Conservation (phyloP, 2,797 vertebrate genomes). For the Megaceryle alcyon region DNA sequence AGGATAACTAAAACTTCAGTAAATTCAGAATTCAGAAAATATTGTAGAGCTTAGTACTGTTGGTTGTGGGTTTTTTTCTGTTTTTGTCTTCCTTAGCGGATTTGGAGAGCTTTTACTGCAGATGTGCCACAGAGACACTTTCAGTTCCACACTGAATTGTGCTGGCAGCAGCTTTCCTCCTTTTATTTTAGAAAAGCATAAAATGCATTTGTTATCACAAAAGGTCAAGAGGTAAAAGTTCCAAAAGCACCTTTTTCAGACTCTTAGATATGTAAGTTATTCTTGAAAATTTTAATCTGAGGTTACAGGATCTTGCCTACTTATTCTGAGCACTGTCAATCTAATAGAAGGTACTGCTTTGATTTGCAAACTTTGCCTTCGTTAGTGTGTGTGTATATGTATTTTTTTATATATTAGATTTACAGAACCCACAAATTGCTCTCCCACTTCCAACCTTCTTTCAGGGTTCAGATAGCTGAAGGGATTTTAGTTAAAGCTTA, state of each 20-base stretch:
- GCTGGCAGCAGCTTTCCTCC: neutral
- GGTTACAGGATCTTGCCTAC: neutral
- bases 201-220: conserved; percentile 11
- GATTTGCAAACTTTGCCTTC: neutral
- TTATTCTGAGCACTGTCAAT: neutral
- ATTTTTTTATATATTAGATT: neutral
- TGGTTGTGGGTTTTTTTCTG: too few species aligned
- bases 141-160: neutral
- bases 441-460: neutral
- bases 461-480: neutral
- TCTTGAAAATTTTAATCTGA: conserved; percentile 12
- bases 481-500: neutral
- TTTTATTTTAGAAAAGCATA: conserved; percentile 17
- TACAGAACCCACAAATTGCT: neutral
- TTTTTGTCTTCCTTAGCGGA: neutral
- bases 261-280: neutral
- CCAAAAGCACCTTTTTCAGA: neutral
- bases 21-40: neutral
- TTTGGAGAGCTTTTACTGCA: neutral
- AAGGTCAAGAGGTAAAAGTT: conserved; percentile 9
- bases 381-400: fast-evolving
- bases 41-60: neutral
- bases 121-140: neutral
- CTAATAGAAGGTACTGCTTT: neutral
- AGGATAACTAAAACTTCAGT: neutral